phyloP scores from a whole-genome alignment of 2,113 vertebrate species.

The Spermophilus dauricus region DNA sequence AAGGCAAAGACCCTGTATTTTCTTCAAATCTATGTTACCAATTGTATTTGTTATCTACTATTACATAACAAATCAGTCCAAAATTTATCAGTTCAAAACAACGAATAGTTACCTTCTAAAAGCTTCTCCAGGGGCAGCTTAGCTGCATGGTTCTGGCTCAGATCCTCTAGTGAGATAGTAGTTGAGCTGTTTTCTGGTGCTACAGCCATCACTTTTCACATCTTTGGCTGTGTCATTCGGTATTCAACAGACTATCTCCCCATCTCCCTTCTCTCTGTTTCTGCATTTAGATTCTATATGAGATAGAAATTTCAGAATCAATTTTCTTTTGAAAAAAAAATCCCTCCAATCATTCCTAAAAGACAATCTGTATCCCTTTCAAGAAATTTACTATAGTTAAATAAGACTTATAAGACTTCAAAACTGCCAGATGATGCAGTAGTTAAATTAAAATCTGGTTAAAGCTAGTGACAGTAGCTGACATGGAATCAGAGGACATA shows the following conservation, averaged over 20 bases:
- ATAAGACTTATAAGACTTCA: no score
- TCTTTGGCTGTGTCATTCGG: background rate
- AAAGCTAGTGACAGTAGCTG: background rate
- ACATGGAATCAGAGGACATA: background rate
- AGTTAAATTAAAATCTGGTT: background rate
- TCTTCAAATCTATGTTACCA: background rate
- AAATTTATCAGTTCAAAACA: background rate
- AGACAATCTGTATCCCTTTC: background rate
- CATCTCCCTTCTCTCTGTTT: background rate
- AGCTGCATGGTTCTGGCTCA: background rate
- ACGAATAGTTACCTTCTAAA: background rate
- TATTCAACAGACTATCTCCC: background rate
- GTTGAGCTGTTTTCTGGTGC: background rate
- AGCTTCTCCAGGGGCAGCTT: background rate
- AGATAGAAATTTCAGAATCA: constrained; percentile 28
- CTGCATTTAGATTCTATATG: background rate
- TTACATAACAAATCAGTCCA: background rate
- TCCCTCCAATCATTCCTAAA: background rate
- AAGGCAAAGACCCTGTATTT: background rate
- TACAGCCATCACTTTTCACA: background rate
- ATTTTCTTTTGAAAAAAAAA: constrained; percentile 21
- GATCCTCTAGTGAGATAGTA: background rate
- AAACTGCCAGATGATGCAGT: no score
- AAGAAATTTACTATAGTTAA: background rate
- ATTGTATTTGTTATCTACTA: background rate